phyloP scores from a whole-genome alignment of 2,888 invertebrate genomes.

The Eupithecia tripunctaria region DNA sequence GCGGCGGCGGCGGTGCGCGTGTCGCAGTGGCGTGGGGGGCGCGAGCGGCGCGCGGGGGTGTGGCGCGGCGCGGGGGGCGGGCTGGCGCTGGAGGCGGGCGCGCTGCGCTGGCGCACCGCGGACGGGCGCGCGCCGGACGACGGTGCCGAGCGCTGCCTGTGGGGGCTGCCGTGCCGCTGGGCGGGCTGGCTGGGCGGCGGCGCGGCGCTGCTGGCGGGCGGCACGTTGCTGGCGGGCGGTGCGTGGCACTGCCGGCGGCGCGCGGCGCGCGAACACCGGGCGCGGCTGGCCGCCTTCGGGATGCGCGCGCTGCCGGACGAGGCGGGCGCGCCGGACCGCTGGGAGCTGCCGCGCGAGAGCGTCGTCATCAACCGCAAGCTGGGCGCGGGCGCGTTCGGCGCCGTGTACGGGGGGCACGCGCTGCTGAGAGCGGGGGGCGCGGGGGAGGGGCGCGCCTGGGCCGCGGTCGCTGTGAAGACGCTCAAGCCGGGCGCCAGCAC shows the following conservation, averaged over 20 bases:
- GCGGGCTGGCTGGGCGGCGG: slow-evolving; percentile 82
- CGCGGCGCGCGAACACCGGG: slow-evolving; percentile 65
- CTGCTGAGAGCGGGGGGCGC: slow-evolving; percentile 79
- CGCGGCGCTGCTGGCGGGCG: slow-evolving; percentile 57
- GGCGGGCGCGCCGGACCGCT: slow-evolving; percentile 86
- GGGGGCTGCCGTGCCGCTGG: slow-evolving; percentile 89
- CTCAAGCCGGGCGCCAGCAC: slow-evolving; percentile 92
- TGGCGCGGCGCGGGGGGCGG: slow-evolving; percentile 87
- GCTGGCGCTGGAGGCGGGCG: slow-evolving; percentile 78
- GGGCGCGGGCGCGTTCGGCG: slow-evolving; percentile 96
- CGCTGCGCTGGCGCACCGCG: slow-evolving; percentile 85
- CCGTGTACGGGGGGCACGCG: slow-evolving; percentile 96
- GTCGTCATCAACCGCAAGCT: slow-evolving; percentile 94
- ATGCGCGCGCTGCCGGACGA: slow-evolving; percentile 62
- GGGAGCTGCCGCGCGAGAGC: slow-evolving; percentile 93
- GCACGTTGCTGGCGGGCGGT: slow-evolving; percentile 52
- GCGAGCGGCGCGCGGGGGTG: slow-evolving; percentile 71
- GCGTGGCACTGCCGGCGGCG: slow-evolving; percentile 65
- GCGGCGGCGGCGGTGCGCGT: slow-evolving; percentile 71
- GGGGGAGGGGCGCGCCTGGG: slow-evolving; percentile 86
- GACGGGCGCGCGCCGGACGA: slow-evolving; percentile 70
- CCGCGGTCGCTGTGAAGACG: slow-evolving; percentile 95
- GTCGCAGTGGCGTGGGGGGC: slow-evolving; percentile 57
- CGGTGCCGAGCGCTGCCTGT: slow-evolving; percentile 85
- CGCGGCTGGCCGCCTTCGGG: slow-evolving; percentile 64